These are phyloP conservation scores for Garrulus glandarius DNA, from an alignment of 2,797 vertebrate genomes.

Conservation along the genomic window DNA sequence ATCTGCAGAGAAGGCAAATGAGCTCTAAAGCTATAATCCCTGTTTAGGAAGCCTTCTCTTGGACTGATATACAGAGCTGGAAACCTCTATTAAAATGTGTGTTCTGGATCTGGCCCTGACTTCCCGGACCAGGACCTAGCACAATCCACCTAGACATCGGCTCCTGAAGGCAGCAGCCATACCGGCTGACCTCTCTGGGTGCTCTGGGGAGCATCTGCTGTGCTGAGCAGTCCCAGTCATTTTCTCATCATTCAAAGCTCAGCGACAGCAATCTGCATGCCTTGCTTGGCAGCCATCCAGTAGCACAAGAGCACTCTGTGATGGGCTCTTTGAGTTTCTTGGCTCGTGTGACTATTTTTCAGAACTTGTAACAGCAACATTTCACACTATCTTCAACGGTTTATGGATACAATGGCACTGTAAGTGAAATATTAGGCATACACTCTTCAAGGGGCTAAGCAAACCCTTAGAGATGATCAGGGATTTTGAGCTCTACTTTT, in stretches of 20 bases:
- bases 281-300: not conserved
- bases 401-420: not conserved
- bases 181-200: not conserved
- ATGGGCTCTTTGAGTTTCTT: not conserved
- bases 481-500: not conserved
- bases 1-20: not conserved
- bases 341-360: not conserved
- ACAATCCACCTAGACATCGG: not conserved
- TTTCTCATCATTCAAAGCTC: not conserved
- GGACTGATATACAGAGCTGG: not conserved
- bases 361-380: not conserved
- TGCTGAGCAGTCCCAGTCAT: not conserved
- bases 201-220: not conserved
- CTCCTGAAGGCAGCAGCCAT: not conserved
- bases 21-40: not conserved
- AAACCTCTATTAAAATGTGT: not conserved
- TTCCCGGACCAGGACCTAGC: not conserved
- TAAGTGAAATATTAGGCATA: not conserved
- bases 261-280: not conserved
- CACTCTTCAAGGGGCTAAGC: not conserved
- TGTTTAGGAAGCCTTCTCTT: not conserved
- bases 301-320: not conserved
- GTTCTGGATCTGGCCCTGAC: not conserved
- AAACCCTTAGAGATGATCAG: not conserved
- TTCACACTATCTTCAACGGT: rapidly evolving